These are phyloP conservation scores for Druceiella hillmani DNA, from an alignment of 2,888 invertebrate species.

Conservation along the genomic window DNA sequence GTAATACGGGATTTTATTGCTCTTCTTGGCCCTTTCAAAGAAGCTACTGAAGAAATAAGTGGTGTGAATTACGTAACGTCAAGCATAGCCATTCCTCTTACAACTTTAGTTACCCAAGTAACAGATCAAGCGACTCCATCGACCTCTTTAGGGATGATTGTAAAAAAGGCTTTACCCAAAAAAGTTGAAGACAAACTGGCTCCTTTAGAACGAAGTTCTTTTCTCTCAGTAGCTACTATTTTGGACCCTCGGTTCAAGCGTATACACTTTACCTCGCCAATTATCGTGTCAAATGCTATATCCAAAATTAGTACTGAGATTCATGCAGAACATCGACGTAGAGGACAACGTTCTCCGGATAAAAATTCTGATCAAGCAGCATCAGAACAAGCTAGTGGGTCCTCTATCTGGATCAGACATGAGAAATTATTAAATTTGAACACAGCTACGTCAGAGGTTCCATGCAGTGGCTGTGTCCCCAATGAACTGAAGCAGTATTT, in stretches of 20 bases:
- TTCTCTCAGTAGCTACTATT: slow-evolving; percentile 18
- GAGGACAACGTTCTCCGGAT: slow-evolving; percentile 20
- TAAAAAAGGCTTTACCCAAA: slow-evolving; percentile 19
- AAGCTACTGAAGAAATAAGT: slow-evolving; percentile 22
- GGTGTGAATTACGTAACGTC: slow-evolving; percentile 21
- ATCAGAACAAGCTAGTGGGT: slow-evolving; percentile 12
- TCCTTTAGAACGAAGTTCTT: slow-evolving; percentile 17
- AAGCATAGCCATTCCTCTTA: slow-evolving; percentile 22
- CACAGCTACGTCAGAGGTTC: no score
- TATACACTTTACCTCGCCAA: slow-evolving; percentile 25
- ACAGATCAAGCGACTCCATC: slow-evolving; percentile 19
- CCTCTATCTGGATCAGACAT: no score
- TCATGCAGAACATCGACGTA: slow-evolving; percentile 19
- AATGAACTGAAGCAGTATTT: slow-evolving; percentile 27
- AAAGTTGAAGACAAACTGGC: slow-evolving; percentile 15
- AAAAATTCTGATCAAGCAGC: slow-evolving; percentile 11
- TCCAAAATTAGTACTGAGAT: slow-evolving; percentile 18
- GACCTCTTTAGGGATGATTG: slow-evolving; percentile 19
- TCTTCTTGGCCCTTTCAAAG: slow-evolving; percentile 17
- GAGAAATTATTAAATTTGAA: no score
- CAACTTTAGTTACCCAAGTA: slow-evolving; percentile 20
- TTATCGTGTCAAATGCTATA: slow-evolving; percentile 22
- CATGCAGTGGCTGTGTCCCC: no score
- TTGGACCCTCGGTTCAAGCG: slow-evolving; percentile 9
- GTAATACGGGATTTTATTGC: slow-evolving; percentile 6